Evolutionary conservation across 1,140 invertebrate species (phyloP), one percentile per base, ranked within the genome.

Genomic region (Drosophila malerkotliana): DNA sequence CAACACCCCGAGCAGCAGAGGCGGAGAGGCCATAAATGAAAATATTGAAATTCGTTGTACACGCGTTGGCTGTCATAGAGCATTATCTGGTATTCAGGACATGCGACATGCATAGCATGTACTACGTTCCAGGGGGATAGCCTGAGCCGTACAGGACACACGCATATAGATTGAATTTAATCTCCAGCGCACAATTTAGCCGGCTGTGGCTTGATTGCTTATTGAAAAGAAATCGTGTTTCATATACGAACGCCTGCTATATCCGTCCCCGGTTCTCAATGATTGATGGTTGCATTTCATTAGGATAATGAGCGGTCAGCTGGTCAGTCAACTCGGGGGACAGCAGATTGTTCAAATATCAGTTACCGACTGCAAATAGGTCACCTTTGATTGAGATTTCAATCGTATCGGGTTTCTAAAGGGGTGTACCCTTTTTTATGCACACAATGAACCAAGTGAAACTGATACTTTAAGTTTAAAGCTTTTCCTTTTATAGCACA

Each of bases 281-380:
- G 72, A 75, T 75, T 74, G 72, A 76, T 76, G 72, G 21, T 41
- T 57, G 32, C 61, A 68, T 76, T 76, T 76, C 61, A 76, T 76
- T 76, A 47, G 62, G 61, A 76, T 76, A 76, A 76, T 76, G 73
- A 76, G 62, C 44, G 55, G 24, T n/a, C 34, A 37, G 39, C 21
- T 41, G 55, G 24, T n/a, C 34, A 37, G 39, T 28, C 51, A 37
- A 41, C 26, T 53, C 24, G 8, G 47, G 14, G 32, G 26, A n/a
- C 59, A 30, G 28, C n/a, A n/a, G 30, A 47, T 47, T 54, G 71
- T 6, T 32, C 30, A 72, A 72, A 60, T 72, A 72, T 69, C 67
- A 49, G 64, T 71, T 71, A 71, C 64, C 8, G 12, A 8, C 10
- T 2, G 18, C 4, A 32, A 57, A 26, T 57, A 28, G 60, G 32